A percentile compares a stretch with the other conserved stretches of the same genome.
Conservation (phyloP, 1,140 invertebrate genomes). For the Hyphantria cunea region DNA sequence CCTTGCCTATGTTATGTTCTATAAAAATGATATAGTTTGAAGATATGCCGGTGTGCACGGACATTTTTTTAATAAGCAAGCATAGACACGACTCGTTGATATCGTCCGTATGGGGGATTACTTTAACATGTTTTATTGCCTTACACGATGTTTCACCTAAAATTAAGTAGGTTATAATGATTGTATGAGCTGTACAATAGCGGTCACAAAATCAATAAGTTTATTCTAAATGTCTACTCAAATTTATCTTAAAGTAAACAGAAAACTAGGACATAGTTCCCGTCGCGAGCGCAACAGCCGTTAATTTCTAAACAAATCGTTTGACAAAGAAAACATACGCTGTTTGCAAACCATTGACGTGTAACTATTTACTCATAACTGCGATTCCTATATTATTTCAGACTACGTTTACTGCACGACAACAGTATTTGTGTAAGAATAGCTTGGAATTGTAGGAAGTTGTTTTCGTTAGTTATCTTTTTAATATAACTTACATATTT, state of each 20-base stretch:
- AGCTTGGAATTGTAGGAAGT: background rate
- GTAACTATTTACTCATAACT: constrained; percentile 45
- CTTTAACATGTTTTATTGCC: too few species aligned
- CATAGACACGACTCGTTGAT: too few species aligned
- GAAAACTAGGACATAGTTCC: constrained; percentile 21
- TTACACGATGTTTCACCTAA: too few species aligned
- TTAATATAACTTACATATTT: too few species aligned
- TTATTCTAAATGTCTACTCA: constrained; percentile 6
- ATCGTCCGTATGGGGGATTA: too few species aligned
- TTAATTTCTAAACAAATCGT: constrained; percentile 45
- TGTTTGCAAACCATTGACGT: constrained; percentile 35
- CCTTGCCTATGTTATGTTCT: too few species aligned
- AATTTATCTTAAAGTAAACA: constrained; percentile 23
- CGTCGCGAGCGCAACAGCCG: constrained; percentile 12
- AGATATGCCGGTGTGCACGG: too few species aligned
- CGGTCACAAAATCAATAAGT: background rate
- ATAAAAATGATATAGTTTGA: too few species aligned
- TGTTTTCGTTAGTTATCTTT: too few species aligned
- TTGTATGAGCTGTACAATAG: too few species aligned
- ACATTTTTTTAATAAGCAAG: too few species aligned
- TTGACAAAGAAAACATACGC: constrained; percentile 41
- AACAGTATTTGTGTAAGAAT: background rate
- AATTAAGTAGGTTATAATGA: too few species aligned
- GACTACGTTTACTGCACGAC: constrained; percentile 20
- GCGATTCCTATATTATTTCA: constrained; percentile 44